Conservation (phyloP, 2,797 vertebrate genomes). For the Chelidonichthys spinosus region DNA sequence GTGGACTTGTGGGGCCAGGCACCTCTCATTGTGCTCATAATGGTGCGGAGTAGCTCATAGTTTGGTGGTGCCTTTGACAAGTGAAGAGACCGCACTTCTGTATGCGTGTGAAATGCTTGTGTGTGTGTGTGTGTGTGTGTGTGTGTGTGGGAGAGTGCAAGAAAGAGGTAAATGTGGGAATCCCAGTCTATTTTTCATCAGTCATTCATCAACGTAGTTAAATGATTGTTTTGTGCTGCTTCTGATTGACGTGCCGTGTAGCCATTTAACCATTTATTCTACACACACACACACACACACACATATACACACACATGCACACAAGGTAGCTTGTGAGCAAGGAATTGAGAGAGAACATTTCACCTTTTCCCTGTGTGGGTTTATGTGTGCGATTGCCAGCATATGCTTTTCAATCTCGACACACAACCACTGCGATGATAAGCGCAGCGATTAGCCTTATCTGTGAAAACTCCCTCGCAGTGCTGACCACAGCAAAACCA, state of each 20-base stretch:
- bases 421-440: conserved; percentile 71
- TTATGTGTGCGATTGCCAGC: conserved; percentile 44
- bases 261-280: conserved; percentile 46
- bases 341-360: conserved; percentile 52
- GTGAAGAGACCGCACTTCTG: conserved; percentile 67
- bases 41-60: conserved; percentile 77
- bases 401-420: conserved; percentile 74
- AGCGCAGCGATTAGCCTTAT: conserved; percentile 77
- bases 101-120: conserved; percentile 36
- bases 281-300: conserved; percentile 12
- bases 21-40: conserved; percentile 81
- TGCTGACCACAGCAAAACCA: conserved; percentile 79
- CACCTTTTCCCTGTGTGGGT: conserved; percentile 54
- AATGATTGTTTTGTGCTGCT: conserved; percentile 53
- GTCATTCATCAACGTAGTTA: conserved; percentile 42
- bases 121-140: conserved; percentile 11
- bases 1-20: conserved; percentile 78
- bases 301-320: conserved; percentile 12
- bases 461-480: conserved; percentile 71
- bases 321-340: conserved; percentile 35
- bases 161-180: conserved; percentile 35
- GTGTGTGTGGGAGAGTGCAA: conserved; percentile 9
- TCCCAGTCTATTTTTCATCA: conserved; percentile 46
- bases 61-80: conserved; percentile 78
- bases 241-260: conserved; percentile 44